Conservation (phyloP, 2,888 invertebrate species). For the Metallyticus violacea region DNA sequence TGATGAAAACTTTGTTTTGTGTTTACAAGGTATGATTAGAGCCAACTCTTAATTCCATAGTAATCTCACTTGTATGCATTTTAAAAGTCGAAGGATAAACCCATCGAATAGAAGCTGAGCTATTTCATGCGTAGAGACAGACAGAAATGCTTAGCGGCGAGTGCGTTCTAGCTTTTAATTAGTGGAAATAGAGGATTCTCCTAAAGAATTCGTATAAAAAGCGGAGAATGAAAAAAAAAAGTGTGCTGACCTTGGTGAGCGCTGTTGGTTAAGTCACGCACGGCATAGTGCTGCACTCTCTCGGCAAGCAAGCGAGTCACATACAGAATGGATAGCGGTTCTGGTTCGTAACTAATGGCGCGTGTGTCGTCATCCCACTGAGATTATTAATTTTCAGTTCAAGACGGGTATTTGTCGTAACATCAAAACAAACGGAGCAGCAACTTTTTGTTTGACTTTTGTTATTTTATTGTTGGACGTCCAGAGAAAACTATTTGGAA, state of each 20-base stretch:
- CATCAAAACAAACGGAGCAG: no score
- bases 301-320: background rate
- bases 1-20: no score
- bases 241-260: background rate
- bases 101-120: background rate
- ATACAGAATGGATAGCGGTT: background rate
- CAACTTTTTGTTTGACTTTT: no score
- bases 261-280: background rate
- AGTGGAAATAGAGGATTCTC: background rate
- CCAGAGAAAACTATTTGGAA: no score
- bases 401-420: background rate
- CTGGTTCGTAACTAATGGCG: background rate
- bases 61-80: no score
- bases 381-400: background rate
- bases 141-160: background rate
- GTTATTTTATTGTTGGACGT: no score
- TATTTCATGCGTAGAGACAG: background rate
- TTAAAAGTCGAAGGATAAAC: no score
- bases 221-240: background rate
- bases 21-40: no score
- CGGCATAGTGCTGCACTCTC: background rate
- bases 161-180: background rate
- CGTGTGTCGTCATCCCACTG: background rate
- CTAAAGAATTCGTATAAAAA: background rate
- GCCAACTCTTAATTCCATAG: no score